Conservation (phyloP, 2,113 vertebrate genomes). For the Rhinogobius similis region DNA sequence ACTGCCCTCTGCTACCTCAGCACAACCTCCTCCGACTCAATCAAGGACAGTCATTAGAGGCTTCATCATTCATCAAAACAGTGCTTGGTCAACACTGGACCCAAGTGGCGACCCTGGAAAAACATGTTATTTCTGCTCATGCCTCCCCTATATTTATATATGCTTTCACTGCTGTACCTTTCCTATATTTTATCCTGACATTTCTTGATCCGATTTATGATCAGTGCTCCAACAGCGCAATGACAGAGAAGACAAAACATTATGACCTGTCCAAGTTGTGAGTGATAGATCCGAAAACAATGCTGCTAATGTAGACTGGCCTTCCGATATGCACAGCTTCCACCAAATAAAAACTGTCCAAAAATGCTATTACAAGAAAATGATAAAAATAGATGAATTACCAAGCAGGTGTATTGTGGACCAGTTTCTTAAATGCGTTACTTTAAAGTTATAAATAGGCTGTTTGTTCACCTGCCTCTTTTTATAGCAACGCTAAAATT, state of each 20-base stretch:
- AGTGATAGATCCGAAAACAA: slow-evolving; percentile 21
- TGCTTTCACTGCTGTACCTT: not conserved
- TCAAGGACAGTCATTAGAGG: slow-evolving; percentile 47
- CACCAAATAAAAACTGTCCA: too few species aligned
- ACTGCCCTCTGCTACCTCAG: slow-evolving; percentile 55
- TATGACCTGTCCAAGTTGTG: slow-evolving; percentile 21
- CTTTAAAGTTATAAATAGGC: slow-evolving; percentile 7
- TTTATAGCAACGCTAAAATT: slow-evolving; percentile 7
- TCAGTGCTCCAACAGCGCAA: slow-evolving; percentile 33
- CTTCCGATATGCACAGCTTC: too few species aligned
- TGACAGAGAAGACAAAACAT: slow-evolving; percentile 38
- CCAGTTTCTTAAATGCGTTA: not conserved
- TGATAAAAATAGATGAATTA: not conserved
- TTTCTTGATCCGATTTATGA: slow-evolving; percentile 29
- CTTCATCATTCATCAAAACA: slow-evolving; percentile 36
- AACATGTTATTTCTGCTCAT: not conserved
- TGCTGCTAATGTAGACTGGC: not conserved
- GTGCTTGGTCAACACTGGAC: slow-evolving; percentile 5
- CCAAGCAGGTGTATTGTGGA: not conserved
- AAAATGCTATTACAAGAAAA: not conserved
- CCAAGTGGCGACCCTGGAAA: slow-evolving; percentile 10
- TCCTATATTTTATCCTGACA: not conserved
- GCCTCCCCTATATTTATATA: not conserved
- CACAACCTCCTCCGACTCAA: slow-evolving; percentile 45
- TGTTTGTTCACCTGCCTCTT: slow-evolving; percentile 7